Evolutionary conservation across 2,113 vertebrate species (phyloP).

Genomic region (Nerophis ophidion): DNA sequence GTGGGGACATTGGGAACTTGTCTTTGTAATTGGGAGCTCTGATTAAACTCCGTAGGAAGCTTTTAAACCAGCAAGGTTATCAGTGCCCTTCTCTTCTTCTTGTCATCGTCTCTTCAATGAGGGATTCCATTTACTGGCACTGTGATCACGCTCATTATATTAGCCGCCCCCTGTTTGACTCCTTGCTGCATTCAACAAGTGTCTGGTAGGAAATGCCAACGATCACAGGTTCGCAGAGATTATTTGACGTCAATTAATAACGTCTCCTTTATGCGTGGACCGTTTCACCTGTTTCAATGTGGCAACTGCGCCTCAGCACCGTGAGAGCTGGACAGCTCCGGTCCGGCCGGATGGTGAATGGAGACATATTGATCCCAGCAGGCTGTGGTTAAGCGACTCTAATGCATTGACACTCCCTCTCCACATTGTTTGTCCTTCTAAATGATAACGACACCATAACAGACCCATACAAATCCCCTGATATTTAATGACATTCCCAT

Average conservation of each 20-base stretch:
- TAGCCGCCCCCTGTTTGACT: constrained; percentile 17
- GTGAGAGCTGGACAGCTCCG: constrained; percentile 54
- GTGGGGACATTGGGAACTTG: constrained; percentile 37
- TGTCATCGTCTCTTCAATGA: constrained; percentile 63
- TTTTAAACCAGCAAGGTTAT: constrained; percentile 78
- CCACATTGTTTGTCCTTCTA: constrained; percentile 57
- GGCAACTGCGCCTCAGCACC: constrained; percentile 37
- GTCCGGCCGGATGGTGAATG: constrained; percentile 45
- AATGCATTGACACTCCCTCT: constrained; percentile 56
- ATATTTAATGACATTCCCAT: constrained; percentile 42
- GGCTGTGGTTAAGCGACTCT: constrained; percentile 37
- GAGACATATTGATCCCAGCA: constrained; percentile 61
- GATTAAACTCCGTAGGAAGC: constrained; percentile 70
- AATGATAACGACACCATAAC: constrained; percentile 56
- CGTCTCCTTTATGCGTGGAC: neutral
- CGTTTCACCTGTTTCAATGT: constrained; percentile 15
- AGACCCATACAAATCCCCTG: constrained; percentile 52
- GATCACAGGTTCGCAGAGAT: neutral
- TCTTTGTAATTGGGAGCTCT: constrained; percentile 73
- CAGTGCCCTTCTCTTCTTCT: constrained; percentile 60
- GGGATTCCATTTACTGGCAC: constrained; percentile 22
- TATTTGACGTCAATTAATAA: constrained; percentile 1
- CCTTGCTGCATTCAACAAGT: constrained; percentile 44
- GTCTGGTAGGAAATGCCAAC: constrained; percentile 18
- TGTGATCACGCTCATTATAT: constrained; percentile 45